Evolutionary conservation across 2,888 invertebrate species (phyloP).

Genomic region (Lasioglossum marginatum): DNA sequence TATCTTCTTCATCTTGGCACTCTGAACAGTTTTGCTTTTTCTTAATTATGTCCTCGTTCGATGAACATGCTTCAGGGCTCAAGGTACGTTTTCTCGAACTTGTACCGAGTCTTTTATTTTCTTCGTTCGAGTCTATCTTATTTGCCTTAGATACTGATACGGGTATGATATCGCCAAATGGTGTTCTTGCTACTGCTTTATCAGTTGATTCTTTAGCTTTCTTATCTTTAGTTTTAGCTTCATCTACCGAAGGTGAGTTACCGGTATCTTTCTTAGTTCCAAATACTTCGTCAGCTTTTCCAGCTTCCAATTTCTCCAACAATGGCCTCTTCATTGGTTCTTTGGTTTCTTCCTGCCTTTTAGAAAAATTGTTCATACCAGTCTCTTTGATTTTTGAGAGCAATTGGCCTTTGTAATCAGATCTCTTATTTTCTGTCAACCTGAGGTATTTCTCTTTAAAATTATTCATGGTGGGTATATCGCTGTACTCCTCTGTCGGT

Average conservation of each 20-base stretch:
- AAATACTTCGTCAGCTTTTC: conserved; percentile 73
- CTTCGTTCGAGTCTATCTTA: conserved; percentile 10
- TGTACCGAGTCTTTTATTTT: background rate
- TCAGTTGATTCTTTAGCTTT: conserved; percentile 7
- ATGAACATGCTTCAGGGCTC: conserved; percentile 28
- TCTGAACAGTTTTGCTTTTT: conserved; percentile 67
- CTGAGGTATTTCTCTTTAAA: conserved; percentile 78
- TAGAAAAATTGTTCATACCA: conserved; percentile 70
- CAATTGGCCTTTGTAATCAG: conserved; percentile 75
- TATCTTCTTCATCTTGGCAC: conserved; percentile 71
- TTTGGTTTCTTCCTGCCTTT: conserved; percentile 71
- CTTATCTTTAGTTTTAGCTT: conserved; percentile 26
- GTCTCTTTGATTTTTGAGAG: conserved; percentile 72
- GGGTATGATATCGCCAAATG: conserved; percentile 78
- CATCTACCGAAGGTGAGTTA: background rate
- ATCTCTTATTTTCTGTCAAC: conserved; percentile 63
- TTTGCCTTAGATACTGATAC: conserved; percentile 16
- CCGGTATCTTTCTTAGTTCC: conserved; percentile 42
- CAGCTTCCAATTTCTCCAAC: conserved; percentile 75
- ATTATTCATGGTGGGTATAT: conserved; percentile 52
- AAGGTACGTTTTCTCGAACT: conserved; percentile 63
- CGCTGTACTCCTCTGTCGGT: conserved; percentile 51
- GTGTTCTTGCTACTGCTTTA: conserved; percentile 67
- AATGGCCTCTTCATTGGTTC: conserved; percentile 73
- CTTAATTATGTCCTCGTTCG: conserved; percentile 14